A percentile compares a stretch with the other conserved stretches of the same genome.
phyloP scores from a whole-genome alignment of 2,113 vertebrate genomes.

The Neodontobutis hainanensis region DNA sequence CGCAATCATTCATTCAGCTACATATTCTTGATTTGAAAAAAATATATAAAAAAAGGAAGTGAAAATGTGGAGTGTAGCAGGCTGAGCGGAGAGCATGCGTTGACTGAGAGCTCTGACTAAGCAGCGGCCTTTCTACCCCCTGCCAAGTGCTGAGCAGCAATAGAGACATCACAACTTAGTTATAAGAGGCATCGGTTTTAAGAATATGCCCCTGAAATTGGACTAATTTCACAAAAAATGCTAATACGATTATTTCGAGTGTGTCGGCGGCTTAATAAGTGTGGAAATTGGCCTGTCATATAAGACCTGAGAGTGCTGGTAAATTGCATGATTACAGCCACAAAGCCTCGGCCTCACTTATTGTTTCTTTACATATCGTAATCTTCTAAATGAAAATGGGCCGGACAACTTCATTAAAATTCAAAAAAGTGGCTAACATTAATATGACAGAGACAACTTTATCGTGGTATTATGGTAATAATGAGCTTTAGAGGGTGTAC shows the following conservation, averaged over 20 bases:
- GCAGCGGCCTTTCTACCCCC: slow-evolving; percentile 53
- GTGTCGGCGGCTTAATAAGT: slow-evolving; percentile 86
- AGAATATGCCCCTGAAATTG: slow-evolving; percentile 71
- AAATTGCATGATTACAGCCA: slow-evolving; percentile 79
- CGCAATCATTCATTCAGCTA: slow-evolving; percentile 48
- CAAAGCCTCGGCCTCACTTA: slow-evolving; percentile 75
- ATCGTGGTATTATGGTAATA: slow-evolving; percentile 79
- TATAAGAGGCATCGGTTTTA: slow-evolving; percentile 52
- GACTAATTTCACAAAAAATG: slow-evolving; percentile 79
- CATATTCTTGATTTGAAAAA: slow-evolving; percentile 42
- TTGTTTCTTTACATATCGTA: slow-evolving; percentile 84
- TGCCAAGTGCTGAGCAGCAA: slow-evolving; percentile 61
- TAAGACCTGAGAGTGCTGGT: slow-evolving; percentile 77
- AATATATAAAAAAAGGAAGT: slow-evolving; percentile 14
- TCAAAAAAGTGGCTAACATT: slow-evolving; percentile 72
- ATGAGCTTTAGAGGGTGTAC: slow-evolving; percentile 78
- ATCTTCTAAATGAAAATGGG: slow-evolving; percentile 80
- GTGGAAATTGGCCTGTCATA: slow-evolving; percentile 87
- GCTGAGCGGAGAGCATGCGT: slow-evolving; percentile 38
- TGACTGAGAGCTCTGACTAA: slow-evolving; percentile 55
- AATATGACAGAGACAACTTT: slow-evolving; percentile 81
- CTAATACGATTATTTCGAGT: slow-evolving; percentile 87
- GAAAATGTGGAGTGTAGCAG: slow-evolving; percentile 10
- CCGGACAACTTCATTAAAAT: slow-evolving; percentile 79
- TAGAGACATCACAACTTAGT: slow-evolving; percentile 73